Conservation (phyloP, 2,888 invertebrate species). For the Apamea crenata region DNA sequence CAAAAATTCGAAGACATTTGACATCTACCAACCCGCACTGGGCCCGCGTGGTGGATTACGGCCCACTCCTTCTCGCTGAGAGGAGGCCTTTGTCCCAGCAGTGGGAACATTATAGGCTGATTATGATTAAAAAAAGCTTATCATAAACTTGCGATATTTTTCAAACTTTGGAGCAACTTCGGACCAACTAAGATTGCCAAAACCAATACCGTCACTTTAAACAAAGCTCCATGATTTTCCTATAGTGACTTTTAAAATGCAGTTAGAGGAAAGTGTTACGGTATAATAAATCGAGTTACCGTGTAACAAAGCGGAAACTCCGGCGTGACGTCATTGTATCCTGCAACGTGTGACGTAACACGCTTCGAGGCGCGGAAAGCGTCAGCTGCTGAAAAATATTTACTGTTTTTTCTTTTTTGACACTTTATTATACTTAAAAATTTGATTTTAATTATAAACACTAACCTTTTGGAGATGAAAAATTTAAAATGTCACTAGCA, state of each 20-base stretch:
- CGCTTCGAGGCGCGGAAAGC: constrained; percentile 27
- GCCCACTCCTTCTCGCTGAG: no score
- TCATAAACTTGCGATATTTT: neutral
- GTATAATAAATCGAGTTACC: constrained; percentile 52
- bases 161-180: neutral
- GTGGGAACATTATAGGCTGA: no score
- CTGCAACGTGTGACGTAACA: constrained; percentile 42
- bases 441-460: no score
- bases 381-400: constrained; percentile 41
- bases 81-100: no score
- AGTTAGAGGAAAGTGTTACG: constrained; percentile 39
- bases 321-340: constrained; percentile 48
- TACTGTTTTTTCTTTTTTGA: neutral
- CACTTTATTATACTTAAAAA: neutral
- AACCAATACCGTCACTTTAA: neutral
- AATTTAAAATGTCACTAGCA: no score
- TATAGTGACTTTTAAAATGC: constrained; percentile 28
- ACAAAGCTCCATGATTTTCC: constrained; percentile 7
- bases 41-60: no score
- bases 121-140: neutral
- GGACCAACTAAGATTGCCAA: neutral
- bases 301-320: constrained; percentile 45
- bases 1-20: no score
- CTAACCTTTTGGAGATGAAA: no score
- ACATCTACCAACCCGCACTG: no score